These are phyloP conservation scores for Parazoanthus atlanticus DNA, from an alignment of 92 coral and sea anemone genomes.

Conservation along the genomic window DNA sequence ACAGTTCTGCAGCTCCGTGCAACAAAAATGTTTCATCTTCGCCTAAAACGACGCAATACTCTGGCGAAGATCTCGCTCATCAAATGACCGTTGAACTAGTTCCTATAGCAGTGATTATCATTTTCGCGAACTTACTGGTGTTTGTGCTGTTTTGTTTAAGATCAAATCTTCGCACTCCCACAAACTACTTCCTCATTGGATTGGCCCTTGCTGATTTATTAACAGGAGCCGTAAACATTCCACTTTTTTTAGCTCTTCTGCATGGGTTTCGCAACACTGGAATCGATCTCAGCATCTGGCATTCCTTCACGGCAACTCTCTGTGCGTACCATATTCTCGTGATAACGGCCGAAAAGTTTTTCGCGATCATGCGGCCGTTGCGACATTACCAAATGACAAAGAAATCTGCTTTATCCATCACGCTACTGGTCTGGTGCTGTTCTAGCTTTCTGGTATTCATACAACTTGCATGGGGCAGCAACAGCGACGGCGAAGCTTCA, in stretches of 20 bases:
- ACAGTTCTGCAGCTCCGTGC: background rate
- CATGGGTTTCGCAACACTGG: background rate
- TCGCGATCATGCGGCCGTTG: slow-evolving; percentile 29
- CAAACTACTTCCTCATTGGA: slow-evolving; percentile 33
- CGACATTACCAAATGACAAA: slow-evolving; percentile 30
- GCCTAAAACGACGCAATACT: background rate
- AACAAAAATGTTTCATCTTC: background rate
- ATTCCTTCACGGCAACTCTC: slow-evolving; percentile 28
- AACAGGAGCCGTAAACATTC: slow-evolving; percentile 36
- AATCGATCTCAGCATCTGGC: slow-evolving; percentile 9
- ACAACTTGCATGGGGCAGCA: slow-evolving; percentile 34
- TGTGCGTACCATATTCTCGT: slow-evolving; percentile 39
- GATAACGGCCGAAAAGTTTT: slow-evolving; percentile 35
- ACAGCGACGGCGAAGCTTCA: background rate
- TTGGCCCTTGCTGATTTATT: slow-evolving; percentile 29
- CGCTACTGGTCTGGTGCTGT: slow-evolving; percentile 1
- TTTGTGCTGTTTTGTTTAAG: slow-evolving; percentile 5
- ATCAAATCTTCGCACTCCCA: slow-evolving; percentile 23
- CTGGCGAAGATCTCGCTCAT: background rate
- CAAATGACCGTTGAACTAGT: slow-evolving; percentile 27
- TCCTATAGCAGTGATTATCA: slow-evolving; percentile 24
- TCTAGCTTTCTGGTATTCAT: slow-evolving; percentile 28
- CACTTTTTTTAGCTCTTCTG: slow-evolving; percentile 1
- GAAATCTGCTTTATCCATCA: slow-evolving; percentile 1
- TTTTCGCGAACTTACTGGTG: slow-evolving; percentile 26